These are phyloP conservation scores for Pontoporia blainvillei DNA, from an alignment of 2,113 vertebrate genomes.

Conservation along the genomic window DNA sequence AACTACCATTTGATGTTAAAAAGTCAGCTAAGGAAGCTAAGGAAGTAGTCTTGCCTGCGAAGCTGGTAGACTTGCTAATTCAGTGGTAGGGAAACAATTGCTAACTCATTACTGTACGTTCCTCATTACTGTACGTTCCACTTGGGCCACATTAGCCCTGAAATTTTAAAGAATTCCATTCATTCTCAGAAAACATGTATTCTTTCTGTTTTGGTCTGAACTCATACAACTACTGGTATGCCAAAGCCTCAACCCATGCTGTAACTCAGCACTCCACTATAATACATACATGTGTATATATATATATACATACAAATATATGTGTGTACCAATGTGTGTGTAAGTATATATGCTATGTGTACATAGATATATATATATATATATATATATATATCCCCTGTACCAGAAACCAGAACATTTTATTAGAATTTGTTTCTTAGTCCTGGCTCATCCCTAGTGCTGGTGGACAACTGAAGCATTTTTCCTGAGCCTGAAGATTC, in stretches of 20 bases:
- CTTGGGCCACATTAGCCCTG: too few relatives aligned
- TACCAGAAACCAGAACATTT: not conserved
- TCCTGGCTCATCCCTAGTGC: not conserved
- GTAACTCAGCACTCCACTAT: not conserved
- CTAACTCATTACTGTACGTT: not conserved
- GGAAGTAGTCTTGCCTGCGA: not conserved
- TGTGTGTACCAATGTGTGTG: not conserved
- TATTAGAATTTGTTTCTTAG: not conserved
- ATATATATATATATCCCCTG: too few relatives aligned
- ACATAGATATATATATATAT: too few relatives aligned
- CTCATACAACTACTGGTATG: not conserved
- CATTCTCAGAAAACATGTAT: not conserved
- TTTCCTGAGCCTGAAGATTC: not conserved
- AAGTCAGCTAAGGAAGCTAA: not conserved
- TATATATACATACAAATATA: not conserved
- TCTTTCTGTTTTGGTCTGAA: slow-evolving; percentile 3
- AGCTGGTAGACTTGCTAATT: not conserved
- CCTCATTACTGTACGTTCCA: not conserved
- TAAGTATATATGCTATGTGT: not conserved
- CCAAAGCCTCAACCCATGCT: not conserved
- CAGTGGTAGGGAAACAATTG: not conserved
- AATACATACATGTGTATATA: not conserved
- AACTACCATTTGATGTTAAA: not conserved
- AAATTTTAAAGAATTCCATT: not conserved
- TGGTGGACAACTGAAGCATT: not conserved